Evolutionary conservation across 1,140 invertebrate species (phyloP).

Genomic region (Zaprionus taronus): DNA sequence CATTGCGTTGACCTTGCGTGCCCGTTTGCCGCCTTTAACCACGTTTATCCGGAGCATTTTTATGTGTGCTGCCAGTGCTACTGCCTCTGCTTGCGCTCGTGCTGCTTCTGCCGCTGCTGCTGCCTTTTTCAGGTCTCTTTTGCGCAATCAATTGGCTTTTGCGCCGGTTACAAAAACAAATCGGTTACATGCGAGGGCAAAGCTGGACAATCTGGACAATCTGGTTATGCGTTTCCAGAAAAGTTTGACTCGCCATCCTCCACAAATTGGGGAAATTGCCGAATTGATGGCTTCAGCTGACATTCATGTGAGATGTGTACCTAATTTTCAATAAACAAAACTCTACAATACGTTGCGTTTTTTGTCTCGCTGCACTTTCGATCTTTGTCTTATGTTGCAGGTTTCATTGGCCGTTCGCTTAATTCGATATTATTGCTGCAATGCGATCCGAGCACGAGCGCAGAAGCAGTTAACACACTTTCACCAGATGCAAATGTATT

Average conservation of each 20-base stretch:
- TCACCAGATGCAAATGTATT: slow-evolving; percentile 72
- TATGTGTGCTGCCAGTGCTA: slow-evolving; percentile 20
- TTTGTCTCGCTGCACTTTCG: slow-evolving; percentile 47
- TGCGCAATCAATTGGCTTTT: slow-evolving; percentile 50
- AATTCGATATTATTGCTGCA: slow-evolving; percentile 41
- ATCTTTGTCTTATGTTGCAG: slow-evolving; percentile 25
- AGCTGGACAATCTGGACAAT: slow-evolving; percentile 8
- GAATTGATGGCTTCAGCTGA: neutral
- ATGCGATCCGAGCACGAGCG: slow-evolving; percentile 18
- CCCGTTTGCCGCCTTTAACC: slow-evolving; percentile 26
- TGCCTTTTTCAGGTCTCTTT: slow-evolving; percentile 36
- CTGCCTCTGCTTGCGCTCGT: neutral
- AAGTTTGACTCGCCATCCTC: slow-evolving; percentile 1
- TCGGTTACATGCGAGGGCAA: slow-evolving; percentile 18
- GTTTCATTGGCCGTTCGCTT: slow-evolving; percentile 45
- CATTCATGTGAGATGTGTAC: slow-evolving; percentile 1
- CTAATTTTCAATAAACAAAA: slow-evolving; percentile 6
- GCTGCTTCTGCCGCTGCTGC: slow-evolving; percentile 2
- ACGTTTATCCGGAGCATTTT: slow-evolving; percentile 22
- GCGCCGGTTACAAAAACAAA: slow-evolving; percentile 24
- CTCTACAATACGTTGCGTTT: neutral
- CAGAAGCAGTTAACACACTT: slow-evolving; percentile 73
- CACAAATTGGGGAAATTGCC: neutral
- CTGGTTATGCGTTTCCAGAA: slow-evolving; percentile 11
- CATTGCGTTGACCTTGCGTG: slow-evolving; percentile 57